These are phyloP conservation scores for Zosterops borbonicus DNA, from an alignment of 2,113 vertebrate species.

Conservation along the genomic window DNA sequence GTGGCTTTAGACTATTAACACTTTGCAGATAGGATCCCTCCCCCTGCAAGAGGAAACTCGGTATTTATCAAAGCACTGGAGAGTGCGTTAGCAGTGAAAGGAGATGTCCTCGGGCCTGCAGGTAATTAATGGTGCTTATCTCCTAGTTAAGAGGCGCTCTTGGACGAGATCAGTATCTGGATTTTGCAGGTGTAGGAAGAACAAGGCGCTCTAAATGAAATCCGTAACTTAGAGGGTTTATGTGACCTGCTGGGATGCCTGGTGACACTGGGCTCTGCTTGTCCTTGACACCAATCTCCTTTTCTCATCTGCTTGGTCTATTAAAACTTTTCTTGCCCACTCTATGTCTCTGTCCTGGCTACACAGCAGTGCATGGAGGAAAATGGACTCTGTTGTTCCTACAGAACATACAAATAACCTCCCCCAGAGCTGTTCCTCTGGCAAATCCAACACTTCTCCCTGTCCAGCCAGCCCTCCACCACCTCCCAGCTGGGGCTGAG, in stretches of 20 bases:
- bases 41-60: background rate
- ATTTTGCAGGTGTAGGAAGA: background rate
- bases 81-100: background rate
- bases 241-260: background rate
- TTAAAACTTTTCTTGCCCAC: background rate
- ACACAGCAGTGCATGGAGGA: fast-evolving
- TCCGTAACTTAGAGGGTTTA: background rate
- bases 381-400: background rate
- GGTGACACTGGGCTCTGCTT: background rate
- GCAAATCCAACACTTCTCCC: background rate
- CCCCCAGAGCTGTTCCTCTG: background rate
- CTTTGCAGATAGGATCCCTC: background rate
- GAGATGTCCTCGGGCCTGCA: background rate
- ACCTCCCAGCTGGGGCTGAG: background rate
- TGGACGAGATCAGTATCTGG: background rate
- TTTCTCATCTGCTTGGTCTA: background rate
- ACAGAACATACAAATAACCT: background rate
- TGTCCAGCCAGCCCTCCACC: background rate
- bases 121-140: background rate
- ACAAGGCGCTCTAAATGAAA: background rate
- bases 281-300: background rate
- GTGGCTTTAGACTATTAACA: background rate
- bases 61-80: background rate
- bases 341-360: background rate
- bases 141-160: background rate